Percentiles rank a stretch among this genome's conserved stretches.
Evolutionary conservation across 1,140 invertebrate species (phyloP).

Genomic region (Lepidurus couesii): DNA sequence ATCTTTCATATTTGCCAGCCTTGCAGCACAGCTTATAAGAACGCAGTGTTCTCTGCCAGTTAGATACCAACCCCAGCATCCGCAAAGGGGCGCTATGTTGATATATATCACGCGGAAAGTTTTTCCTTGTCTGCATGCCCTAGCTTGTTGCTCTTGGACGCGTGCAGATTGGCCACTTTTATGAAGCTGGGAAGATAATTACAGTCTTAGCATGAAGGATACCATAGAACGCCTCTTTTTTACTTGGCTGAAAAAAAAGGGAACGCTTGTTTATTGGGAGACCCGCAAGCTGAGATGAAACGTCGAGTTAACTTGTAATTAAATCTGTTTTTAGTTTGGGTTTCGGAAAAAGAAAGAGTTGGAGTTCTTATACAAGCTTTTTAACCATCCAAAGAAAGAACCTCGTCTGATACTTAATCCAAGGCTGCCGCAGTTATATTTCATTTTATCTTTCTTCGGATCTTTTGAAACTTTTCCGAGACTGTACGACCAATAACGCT

Average conservation of each 20-base stretch:
- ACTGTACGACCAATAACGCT: too few species aligned
- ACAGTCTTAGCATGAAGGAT: not conserved
- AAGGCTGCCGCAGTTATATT: too few species aligned
- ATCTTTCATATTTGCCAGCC: not conserved
- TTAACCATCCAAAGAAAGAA: not conserved
- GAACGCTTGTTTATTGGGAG: conserved; percentile 9
- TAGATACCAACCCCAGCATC: too few species aligned
- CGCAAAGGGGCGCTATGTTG: too few species aligned
- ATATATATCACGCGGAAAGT: not conserved
- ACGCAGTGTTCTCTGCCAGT: too few species aligned
- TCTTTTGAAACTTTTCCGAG: too few species aligned
- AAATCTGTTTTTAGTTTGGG: not conserved
- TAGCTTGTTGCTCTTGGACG: not conserved
- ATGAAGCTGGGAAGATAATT: conserved; percentile 1
- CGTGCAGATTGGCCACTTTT: conserved; percentile 17
- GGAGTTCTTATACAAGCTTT: not conserved
- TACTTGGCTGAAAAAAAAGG: not conserved
- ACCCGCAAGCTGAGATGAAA: conserved; percentile 13
- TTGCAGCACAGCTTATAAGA: not conserved
- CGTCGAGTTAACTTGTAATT: conserved; percentile 7
- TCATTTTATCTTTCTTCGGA: too few species aligned
- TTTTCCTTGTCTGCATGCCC: not conserved
- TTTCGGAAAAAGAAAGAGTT: not conserved
- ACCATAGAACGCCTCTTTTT: not conserved
- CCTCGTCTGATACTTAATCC: not conserved